Base-by-base conservation (phyloP, 2,113 vertebrate genomes). In the Perccottus glenii region DNA sequence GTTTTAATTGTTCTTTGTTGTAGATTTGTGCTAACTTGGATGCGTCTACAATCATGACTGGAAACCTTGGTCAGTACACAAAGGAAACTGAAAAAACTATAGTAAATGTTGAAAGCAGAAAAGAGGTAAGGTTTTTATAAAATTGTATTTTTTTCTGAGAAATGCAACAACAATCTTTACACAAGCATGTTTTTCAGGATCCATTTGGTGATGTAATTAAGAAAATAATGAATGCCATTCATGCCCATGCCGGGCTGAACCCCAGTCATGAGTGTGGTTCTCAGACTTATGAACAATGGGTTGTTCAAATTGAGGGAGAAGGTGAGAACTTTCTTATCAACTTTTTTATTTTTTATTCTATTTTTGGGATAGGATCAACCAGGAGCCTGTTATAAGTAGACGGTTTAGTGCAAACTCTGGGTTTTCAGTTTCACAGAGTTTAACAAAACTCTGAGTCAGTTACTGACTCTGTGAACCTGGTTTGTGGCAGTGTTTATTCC, bases 221-320 rank as follows among this genome's bases (percentile, higher is more conserved):
- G 73, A 89, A 91, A 57, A 95, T 99, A 73, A 99, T 98, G 96
- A 91, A 83, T 60, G 81, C 78, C 38, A 99, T 99, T 77, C 96
- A 99, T 33, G 44, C 38, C 0, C 94, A 96, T 61, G 94, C 94
- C 15, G 70, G 88, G 9, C 83, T 96, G 45, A 77, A 50, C 80
- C 92, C 95, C 47, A 91, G 78, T 50, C 92, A 89, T 68, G 95
- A 96, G 40, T 93, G 94, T 71, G 97, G 96, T 82, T 94, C 94
- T 56, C 98, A 99, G 78, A 92, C 85, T 3, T 99, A 98, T 56
- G 96, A 98, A 67, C 96, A 98, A 66, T 98, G 96, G 96, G 93
- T 92, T 14, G 93, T 96, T 71, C 92, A 93, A 70, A 93, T 83
- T 77, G 95, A 97, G 77, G 93, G 91, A 74, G 92, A 82, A 82